Evolutionary conservation across 2,113 vertebrate genomes (phyloP).

Genomic region (Chionomys nivalis): DNA sequence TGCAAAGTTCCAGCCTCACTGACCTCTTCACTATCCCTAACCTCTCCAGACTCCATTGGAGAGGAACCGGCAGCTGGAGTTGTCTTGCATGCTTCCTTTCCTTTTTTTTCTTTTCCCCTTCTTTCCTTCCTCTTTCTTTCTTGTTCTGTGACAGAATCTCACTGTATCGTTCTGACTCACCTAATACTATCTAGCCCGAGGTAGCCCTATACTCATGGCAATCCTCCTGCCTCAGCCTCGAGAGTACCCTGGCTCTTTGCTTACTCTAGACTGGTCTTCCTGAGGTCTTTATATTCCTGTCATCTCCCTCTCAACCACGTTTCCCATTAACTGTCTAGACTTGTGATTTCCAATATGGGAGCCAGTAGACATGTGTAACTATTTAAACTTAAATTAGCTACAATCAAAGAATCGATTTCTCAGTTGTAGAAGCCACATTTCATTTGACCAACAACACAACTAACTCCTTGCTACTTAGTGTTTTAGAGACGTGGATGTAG

Average conservation of each 20-base stretch:
- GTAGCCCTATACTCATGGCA: not conserved
- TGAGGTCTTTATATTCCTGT: not conserved
- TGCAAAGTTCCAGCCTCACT: not conserved
- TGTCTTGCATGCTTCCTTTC: not conserved
- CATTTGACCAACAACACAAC: not conserved
- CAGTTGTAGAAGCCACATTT: not conserved
- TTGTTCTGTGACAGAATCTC: not conserved
- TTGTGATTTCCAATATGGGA: not conserved
- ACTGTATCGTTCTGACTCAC: not conserved
- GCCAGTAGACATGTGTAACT: not conserved
- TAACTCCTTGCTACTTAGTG: no score
- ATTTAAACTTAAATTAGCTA: not conserved
- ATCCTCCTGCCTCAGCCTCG: not conserved
- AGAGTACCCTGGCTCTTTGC: not conserved
- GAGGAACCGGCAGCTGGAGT: not conserved
- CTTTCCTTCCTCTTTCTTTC: no score
- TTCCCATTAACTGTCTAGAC: not conserved
- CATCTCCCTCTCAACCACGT: not conserved
- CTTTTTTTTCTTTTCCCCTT: fast-evolving
- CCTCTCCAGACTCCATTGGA: no score
- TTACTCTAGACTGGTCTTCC: not conserved
- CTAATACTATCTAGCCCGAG: not conserved
- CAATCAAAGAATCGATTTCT: not conserved
- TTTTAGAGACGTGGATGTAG: not conserved
- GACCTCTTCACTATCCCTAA: not conserved